These are phyloP conservation scores for Orius laevigatus DNA, from an alignment of 1,140 invertebrate species.

Conservation along the genomic window DNA sequence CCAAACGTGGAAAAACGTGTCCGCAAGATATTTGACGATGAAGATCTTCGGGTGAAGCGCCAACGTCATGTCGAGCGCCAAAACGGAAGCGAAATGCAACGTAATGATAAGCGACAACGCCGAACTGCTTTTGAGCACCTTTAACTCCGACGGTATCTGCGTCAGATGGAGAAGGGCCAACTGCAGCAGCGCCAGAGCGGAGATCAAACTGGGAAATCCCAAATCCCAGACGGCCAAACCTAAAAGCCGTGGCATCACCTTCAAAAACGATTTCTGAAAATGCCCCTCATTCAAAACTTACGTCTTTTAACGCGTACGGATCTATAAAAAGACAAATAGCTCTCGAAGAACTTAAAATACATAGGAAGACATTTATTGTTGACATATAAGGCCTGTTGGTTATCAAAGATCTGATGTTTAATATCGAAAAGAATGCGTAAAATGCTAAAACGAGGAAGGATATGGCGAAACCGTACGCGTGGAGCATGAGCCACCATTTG, in stretches of 20 bases:
- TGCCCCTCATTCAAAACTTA: slow-evolving; percentile 19
- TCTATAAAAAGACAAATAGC: slow-evolving; percentile 38
- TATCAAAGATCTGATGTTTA: slow-evolving; percentile 41
- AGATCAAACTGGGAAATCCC: slow-evolving; percentile 41
- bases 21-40: slow-evolving; percentile 34
- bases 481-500: slow-evolving; percentile 37
- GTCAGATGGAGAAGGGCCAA: slow-evolving; percentile 40
- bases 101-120: slow-evolving; percentile 38
- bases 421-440: slow-evolving; percentile 42
- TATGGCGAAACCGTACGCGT: slow-evolving; percentile 39
- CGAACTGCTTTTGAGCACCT: slow-evolving; percentile 34
- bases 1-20: slow-evolving; percentile 39
- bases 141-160: slow-evolving; percentile 31
- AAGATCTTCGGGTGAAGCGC: slow-evolving; percentile 32
- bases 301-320: slow-evolving; percentile 39
- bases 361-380: slow-evolving; percentile 43
- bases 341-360: slow-evolving; percentile 37
- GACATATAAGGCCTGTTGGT: slow-evolving; percentile 40
- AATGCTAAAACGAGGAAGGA: slow-evolving; percentile 42
- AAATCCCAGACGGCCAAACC: slow-evolving; percentile 39
- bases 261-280: slow-evolving; percentile 15
- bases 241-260: slow-evolving; percentile 38
- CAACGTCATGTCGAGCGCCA: slow-evolving; percentile 34
- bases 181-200: slow-evolving; percentile 41
- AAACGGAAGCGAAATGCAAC: slow-evolving; percentile 35